phyloP scores from a whole-genome alignment of 2,797 vertebrate species.

The Rhabdophis nuchalis region DNA sequence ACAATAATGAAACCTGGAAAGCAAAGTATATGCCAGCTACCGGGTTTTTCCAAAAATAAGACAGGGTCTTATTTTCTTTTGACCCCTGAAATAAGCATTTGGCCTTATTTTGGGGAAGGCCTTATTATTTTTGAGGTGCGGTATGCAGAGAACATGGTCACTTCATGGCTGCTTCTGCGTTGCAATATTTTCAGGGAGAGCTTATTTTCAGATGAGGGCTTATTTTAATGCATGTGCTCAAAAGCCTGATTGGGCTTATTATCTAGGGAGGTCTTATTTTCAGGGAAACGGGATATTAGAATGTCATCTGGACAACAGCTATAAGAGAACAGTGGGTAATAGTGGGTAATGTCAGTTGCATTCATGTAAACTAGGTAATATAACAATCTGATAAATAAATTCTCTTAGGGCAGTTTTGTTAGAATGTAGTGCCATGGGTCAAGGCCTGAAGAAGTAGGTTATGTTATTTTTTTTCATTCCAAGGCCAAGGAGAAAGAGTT shows the following conservation, averaged over 20 bases:
- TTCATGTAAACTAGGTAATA: background rate
- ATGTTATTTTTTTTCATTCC: background rate
- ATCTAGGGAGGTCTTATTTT: too few species aligned
- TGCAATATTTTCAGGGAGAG: too few species aligned
- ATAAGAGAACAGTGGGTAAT: background rate
- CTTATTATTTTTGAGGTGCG: too few species aligned
- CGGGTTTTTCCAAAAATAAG: too few species aligned
- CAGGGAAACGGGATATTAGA: background rate
- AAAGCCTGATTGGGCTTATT: too few species aligned
- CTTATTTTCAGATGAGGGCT: too few species aligned
- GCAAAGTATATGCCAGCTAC: background rate
- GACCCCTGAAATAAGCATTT: too few species aligned
- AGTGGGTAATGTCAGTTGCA: background rate
- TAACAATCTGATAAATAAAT: background rate
- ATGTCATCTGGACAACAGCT: background rate
- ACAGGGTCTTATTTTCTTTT: too few species aligned
- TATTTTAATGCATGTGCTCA: too few species aligned
- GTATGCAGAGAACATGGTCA: too few species aligned
- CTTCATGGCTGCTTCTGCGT: too few species aligned
- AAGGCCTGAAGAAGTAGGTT: background rate
- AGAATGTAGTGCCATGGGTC: background rate
- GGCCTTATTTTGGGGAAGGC: too few species aligned
- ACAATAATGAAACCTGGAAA: background rate
- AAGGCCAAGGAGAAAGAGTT: background rate
- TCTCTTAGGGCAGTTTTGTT: background rate